Evolutionary conservation across 1,140 invertebrate genomes (phyloP).

Genomic region (Caenorhabditis brenneri): DNA sequence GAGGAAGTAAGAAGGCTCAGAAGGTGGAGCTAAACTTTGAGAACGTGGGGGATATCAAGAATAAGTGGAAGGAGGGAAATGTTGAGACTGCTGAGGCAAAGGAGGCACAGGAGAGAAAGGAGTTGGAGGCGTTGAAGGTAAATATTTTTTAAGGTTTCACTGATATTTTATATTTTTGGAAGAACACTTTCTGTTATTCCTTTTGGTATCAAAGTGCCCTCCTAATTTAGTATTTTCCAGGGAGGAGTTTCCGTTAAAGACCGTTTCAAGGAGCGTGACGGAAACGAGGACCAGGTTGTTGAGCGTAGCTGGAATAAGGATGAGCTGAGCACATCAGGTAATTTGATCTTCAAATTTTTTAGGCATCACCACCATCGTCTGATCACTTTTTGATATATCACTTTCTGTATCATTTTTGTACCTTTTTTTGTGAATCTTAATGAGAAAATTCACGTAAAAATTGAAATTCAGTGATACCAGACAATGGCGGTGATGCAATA

Average conservation of each 20-base stretch:
- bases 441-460: not conserved
- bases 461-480: constrained; percentile 9
- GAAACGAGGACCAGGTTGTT: constrained; percentile 36
- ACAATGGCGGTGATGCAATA: constrained; percentile 38
- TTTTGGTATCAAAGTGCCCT: too few species aligned
- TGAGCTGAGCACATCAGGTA: constrained; percentile 57
- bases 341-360: not conserved
- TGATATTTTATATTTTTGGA: too few species aligned
- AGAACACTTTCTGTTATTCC: too few species aligned
- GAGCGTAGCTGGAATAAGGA: constrained; percentile 54
- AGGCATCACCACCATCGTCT: constrained; percentile 14
- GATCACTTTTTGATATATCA: constrained; percentile 18
- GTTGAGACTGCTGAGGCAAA: constrained; percentile 65
- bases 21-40: constrained; percentile 57
- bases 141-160: not conserved
- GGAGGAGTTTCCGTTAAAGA: constrained; percentile 56
- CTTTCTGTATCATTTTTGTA: not conserved
- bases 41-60: constrained; percentile 67
- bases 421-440: not conserved
- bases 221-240: not conserved
- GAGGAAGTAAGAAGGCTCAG: constrained; percentile 50
- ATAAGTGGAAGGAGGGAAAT: constrained; percentile 70
- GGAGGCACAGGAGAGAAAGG: constrained; percentile 61
- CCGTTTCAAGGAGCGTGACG: constrained; percentile 54
- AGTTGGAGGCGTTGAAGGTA: constrained; percentile 67